Evolutionary conservation across 2,113 vertebrate species (phyloP).

Genomic region (Penelope pileata): DNA sequence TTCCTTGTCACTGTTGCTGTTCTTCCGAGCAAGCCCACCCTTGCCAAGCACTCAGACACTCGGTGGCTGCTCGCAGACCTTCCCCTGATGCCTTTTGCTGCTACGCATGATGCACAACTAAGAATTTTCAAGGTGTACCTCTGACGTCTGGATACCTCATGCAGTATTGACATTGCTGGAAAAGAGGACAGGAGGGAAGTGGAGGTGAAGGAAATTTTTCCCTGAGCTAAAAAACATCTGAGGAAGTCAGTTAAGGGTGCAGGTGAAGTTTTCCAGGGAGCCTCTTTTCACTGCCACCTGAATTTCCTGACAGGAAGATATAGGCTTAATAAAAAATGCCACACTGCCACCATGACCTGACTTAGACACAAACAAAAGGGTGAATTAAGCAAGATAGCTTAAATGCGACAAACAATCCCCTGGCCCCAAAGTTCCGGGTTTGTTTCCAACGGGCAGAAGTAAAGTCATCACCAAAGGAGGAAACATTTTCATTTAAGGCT

Average conservation of each 20-base stretch:
- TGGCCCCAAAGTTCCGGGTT: slow-evolving; percentile 35
- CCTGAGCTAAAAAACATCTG: background rate
- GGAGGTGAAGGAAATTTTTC: background rate
- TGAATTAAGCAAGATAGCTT: background rate
- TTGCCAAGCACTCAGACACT: background rate
- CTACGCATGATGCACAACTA: background rate
- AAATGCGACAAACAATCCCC: slow-evolving; percentile 25
- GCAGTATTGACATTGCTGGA: background rate
- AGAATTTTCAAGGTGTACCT: background rate
- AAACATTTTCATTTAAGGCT: slow-evolving; percentile 29
- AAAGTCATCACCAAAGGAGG: slow-evolving; percentile 40
- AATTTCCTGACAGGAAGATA: slow-evolving; percentile 8
- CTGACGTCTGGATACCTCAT: background rate
- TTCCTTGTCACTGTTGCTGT: slow-evolving; percentile 30
- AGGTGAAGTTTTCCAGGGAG: background rate
- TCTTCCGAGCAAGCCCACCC: background rate
- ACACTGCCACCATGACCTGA: background rate
- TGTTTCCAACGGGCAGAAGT: slow-evolving; percentile 46
- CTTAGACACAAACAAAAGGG: slow-evolving; percentile 11
- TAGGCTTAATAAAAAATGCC: slow-evolving; percentile 8
- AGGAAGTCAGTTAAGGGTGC: background rate
- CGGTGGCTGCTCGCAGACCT: background rate
- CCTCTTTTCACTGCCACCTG: background rate
- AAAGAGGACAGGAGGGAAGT: background rate
- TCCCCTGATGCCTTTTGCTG: background rate